phyloP scores from a whole-genome alignment of 37 sponge, comb jelly and placozoan genomes.

The Crambe crambe region DNA sequence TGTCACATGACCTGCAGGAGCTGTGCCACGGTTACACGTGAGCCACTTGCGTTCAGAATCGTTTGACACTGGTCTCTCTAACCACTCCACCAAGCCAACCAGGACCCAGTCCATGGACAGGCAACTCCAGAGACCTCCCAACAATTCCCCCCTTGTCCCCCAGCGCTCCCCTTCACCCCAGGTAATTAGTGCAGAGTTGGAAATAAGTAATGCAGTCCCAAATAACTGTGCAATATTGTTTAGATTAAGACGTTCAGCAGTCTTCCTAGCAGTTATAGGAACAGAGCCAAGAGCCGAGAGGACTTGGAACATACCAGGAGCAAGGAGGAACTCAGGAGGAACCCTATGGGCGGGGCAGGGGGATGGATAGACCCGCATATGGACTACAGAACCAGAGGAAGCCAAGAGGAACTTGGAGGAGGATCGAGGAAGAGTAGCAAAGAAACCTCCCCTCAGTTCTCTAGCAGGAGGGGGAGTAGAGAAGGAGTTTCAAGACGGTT shows the following conservation, averaged over 20 bases:
- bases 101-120: background rate
- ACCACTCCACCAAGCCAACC: background rate
- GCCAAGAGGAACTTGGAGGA: background rate
- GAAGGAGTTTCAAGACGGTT: background rate
- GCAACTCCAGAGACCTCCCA: background rate
- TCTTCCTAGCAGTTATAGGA: background rate
- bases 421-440: background rate
- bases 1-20: too few species aligned
- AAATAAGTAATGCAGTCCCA: too few species aligned
- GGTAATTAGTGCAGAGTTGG: too few species aligned
- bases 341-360: background rate
- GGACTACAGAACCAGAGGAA: too few species aligned
- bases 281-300: conserved; percentile 1
- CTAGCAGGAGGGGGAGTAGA: too few species aligned
- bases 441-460: background rate
- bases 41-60: background rate
- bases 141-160: background rate
- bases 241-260: conserved; percentile 17
- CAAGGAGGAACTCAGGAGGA: background rate
- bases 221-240: too few species aligned
- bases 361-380: too few species aligned
- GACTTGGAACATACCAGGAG: background rate
- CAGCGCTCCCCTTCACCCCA: background rate
- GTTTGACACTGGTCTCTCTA: background rate
- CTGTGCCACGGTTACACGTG: too few species aligned